Evolutionary conservation across 2,113 vertebrate genomes (phyloP).

Genomic region (Bubo scandiacus): DNA sequence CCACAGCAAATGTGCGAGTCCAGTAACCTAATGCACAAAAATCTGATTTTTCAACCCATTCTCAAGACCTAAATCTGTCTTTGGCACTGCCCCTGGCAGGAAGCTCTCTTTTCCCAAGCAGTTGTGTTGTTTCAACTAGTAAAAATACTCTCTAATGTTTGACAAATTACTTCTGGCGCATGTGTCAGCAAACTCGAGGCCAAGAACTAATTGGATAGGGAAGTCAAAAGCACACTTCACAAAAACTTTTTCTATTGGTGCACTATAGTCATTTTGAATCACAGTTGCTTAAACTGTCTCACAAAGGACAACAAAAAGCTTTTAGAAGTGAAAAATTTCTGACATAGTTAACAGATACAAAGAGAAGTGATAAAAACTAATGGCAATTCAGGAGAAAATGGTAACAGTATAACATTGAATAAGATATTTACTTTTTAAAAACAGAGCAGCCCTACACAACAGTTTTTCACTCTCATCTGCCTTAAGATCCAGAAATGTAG

Average conservation of each 20-base stretch:
- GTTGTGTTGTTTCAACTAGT: background rate
- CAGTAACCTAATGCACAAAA: background rate
- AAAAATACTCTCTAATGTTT: background rate
- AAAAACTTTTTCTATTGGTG: background rate
- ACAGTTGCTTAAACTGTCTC: background rate
- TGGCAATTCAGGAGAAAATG: background rate
- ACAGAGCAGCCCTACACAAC: background rate
- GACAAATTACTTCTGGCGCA: background rate
- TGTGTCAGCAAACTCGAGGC: background rate
- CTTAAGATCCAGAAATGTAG: background rate
- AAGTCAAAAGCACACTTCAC: background rate
- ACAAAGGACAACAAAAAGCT: background rate
- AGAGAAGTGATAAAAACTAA: background rate
- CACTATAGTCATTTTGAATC: background rate
- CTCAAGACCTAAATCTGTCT: background rate
- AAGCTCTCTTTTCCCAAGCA: background rate
- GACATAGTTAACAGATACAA: background rate
- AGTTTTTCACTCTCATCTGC: background rate
- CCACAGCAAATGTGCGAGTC: background rate
- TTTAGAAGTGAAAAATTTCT: background rate
- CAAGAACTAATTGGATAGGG: slow-evolving; percentile 2
- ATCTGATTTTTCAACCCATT: background rate
- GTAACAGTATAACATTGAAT: background rate
- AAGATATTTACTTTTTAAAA: background rate
- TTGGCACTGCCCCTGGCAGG: background rate